phyloP scores from a whole-genome alignment of 2,797 vertebrate species.

The Danionella dracula region DNA sequence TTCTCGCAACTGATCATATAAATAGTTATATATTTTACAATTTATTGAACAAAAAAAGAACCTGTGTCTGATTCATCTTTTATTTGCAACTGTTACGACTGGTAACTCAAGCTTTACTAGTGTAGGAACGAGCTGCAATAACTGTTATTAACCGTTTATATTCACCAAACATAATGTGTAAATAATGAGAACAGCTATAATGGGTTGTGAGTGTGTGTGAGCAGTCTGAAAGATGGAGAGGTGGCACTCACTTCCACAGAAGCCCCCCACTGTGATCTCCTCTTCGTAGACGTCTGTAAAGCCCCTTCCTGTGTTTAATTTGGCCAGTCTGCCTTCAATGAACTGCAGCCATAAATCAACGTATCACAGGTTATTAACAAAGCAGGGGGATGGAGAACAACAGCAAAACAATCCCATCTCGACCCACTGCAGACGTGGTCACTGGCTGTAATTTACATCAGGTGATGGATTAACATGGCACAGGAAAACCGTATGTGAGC shows the following conservation, averaged over 20 bases:
- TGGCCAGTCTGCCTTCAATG: conserved; percentile 93
- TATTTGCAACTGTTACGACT: too few species aligned
- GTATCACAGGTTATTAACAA: conserved; percentile 67
- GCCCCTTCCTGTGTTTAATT: conserved; percentile 90
- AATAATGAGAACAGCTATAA: too few species aligned
- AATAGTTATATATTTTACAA: too few species aligned
- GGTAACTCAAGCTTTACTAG: too few species aligned
- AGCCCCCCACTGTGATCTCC: conserved; percentile 92
- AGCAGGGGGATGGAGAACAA: conserved; percentile 33
- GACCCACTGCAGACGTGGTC: conserved; percentile 61
- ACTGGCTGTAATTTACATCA: conserved; percentile 70
- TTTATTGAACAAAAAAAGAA: too few species aligned
- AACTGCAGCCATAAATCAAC: conserved; percentile 83
- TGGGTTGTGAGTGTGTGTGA: too few species aligned
- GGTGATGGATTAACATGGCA: conserved; percentile 68
- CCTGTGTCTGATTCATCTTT: too few species aligned
- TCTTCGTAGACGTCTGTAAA: conserved; percentile 96
- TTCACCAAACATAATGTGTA: too few species aligned
- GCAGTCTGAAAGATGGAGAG: conserved; percentile 40
- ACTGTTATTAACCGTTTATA: too few species aligned
- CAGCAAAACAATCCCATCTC: conserved; percentile 63
- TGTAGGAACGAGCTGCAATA: too few species aligned
- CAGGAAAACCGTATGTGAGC: conserved; percentile 54
- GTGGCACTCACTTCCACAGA: conserved; percentile 83
- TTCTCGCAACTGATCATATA: too few species aligned